These are phyloP conservation scores for Acestrorhynchus altus DNA, from an alignment of 2,797 vertebrate genomes.

Conservation along the genomic window DNA sequence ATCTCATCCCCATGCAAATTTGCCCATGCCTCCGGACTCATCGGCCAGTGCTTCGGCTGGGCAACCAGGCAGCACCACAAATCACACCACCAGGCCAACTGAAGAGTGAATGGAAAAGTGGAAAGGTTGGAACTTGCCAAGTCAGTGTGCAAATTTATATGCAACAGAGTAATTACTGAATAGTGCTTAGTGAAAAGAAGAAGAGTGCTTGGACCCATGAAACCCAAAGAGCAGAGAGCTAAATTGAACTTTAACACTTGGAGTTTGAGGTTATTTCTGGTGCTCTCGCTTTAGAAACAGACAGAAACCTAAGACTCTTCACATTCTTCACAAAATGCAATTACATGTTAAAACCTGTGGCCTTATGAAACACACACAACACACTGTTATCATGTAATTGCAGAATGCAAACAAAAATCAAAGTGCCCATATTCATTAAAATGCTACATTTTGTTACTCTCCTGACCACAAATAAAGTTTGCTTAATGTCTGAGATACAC, in stretches of 20 bases:
- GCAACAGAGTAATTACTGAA: not conserved
- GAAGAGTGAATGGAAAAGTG: not conserved
- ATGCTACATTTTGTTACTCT: too few relatives aligned
- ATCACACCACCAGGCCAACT: not conserved
- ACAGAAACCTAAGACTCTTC: not conserved
- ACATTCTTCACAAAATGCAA: too few relatives aligned
- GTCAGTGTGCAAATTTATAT: not conserved
- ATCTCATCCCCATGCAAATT: constrained; percentile 18
- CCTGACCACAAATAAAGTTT: too few relatives aligned
- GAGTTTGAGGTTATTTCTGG: too few relatives aligned
- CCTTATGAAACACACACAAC: too few relatives aligned
- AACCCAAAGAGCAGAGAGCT: not conserved
- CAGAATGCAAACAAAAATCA: too few relatives aligned
- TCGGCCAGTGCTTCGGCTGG: not conserved
- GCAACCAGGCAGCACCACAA: not conserved
- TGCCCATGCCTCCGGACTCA: not conserved
- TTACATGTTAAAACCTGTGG: too few relatives aligned
- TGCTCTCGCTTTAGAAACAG: not conserved
- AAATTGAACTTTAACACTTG: not conserved
- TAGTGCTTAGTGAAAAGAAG: not conserved
- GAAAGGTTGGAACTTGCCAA: constrained; percentile 4
- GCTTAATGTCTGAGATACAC: too few relatives aligned
- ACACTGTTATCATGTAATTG: too few relatives aligned
- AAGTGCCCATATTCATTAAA: too few relatives aligned
- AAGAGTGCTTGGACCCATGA: not conserved